Percentiles rank a stretch among this genome's conserved stretches.
Conservation (phyloP, 2,888 invertebrate species). For the Hofmannophila pseudospretella region DNA sequence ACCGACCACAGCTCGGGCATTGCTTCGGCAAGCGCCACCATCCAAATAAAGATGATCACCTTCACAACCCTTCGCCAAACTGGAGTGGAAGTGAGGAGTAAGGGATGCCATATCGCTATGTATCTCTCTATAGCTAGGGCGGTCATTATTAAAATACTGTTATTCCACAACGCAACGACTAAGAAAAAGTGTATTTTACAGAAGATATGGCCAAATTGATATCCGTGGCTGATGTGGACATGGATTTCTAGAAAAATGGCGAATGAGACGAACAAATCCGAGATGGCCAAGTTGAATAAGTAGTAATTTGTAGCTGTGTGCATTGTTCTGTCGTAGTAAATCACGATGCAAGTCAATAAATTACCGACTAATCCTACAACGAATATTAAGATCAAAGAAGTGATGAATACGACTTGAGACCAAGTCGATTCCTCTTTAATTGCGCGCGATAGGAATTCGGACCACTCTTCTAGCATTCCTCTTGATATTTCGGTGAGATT, state of each 20-base stretch:
- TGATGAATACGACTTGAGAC: conserved; percentile 21
- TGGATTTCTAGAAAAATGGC: conserved; percentile 42
- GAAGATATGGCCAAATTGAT: conserved; percentile 25
- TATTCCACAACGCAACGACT: conserved; percentile 42
- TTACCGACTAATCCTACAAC: conserved; percentile 46
- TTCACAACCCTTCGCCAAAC: conserved; percentile 41
- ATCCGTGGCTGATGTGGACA: conserved; percentile 23
- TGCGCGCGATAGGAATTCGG: conserved; percentile 25
- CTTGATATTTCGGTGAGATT: conserved; percentile 34
- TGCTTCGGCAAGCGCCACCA: conserved; percentile 38
- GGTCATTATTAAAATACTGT: conserved; percentile 47
- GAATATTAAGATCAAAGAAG: conserved; percentile 30
- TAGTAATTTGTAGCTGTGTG: conserved; percentile 62
- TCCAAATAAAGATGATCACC: conserved; percentile 38
- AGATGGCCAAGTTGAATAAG: conserved; percentile 55
- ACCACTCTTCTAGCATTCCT: conserved; percentile 53
- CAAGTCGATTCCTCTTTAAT: conserved; percentile 24
- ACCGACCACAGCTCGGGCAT: conserved; percentile 43
- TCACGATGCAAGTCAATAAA: conserved; percentile 57
- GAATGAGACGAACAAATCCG: conserved; percentile 51
- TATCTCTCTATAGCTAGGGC: conserved; percentile 49
- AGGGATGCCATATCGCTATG: conserved; percentile 45
- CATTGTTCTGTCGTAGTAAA: conserved; percentile 55
- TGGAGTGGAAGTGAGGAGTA: conserved; percentile 32
- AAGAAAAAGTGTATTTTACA: conserved; percentile 46